Evolutionary conservation across 2,888 invertebrate genomes (phyloP), one percentile per base, ranked within the genome.

Genomic region (Ephialtes manifestator): DNA sequence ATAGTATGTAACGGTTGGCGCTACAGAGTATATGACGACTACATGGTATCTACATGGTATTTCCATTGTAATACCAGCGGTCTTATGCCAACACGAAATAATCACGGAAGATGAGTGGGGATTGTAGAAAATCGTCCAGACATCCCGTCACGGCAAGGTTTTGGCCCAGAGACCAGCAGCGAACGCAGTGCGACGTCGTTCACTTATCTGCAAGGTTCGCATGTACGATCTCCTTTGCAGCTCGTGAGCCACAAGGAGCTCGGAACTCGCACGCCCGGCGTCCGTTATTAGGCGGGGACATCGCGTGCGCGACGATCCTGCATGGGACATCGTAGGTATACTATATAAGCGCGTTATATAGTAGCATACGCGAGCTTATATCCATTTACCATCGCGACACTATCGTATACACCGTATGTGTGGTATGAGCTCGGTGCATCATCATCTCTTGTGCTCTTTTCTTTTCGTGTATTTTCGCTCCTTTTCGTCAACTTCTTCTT

Each of bases 161-260:
- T 88, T 89, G 85, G 86, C 88, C 89, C 77, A 85, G 88, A 89
- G 87, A 81, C 58, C 51, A 77, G 60, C 77, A 18, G 72, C 18
- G 24, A n/a, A 18, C 81, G 53, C 78, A 74, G 77, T 79, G 85
- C 79, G 82, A 75, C 83, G 74, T 77, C 80, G 75, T 79, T 76
- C 53, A 51, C 88, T 92, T 92, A 93, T 93, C 93, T 91, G 68
- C 51, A 28, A 70, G 72, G 86, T 81, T 92, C 88, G 92, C 93
- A 92, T 92, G 93, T 86, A 89, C 88, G 88, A 92, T 93, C 92
- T 91, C 39, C 15, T 43, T n/a, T 72, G 70, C 83, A 82, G 70
- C 20, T 74, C 43, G 48, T 63, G 72, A 84, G 71, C 65, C 65
- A n/a, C 60, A 76, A 63, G 72, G 84, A 67, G 77, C 74, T 63